Percentiles rank a stretch among this genome's conserved stretches.
Evolutionary conservation across 2,888 invertebrate species (phyloP).

Genomic region (Drosophila pseudotalamancana): DNA sequence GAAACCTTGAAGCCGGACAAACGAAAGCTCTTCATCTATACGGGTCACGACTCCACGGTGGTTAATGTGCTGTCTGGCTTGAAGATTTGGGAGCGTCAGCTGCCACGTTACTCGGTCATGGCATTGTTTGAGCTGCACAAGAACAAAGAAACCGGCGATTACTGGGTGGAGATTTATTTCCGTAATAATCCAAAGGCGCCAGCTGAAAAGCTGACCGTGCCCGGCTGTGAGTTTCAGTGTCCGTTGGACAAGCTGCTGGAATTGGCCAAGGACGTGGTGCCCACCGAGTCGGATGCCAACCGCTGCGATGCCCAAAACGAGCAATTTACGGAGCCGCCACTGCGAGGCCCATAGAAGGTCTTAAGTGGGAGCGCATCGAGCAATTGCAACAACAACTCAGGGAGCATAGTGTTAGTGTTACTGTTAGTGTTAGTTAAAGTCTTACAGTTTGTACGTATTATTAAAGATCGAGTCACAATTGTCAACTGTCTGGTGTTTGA

Average conservation of each 20-base stretch:
- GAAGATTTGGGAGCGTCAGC: constrained; percentile 87
- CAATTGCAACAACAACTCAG: constrained; percentile 47
- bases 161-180: constrained; percentile 84
- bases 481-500: constrained; percentile 28
- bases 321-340: constrained; percentile 85
- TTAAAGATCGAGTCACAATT: constrained; percentile 42
- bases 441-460: constrained; percentile 11
- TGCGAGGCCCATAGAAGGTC: constrained; percentile 81
- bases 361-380: constrained; percentile 3
- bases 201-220: constrained; percentile 86
- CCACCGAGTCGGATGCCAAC: constrained; percentile 85
- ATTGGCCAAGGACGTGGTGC: constrained; percentile 85
- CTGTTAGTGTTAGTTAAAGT: constrained; percentile 24
- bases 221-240: constrained; percentile 87
- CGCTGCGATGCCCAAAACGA: constrained; percentile 86
- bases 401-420: constrained; percentile 38
- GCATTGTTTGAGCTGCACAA: constrained; percentile 88
- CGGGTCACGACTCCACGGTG: constrained; percentile 90
- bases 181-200: constrained; percentile 86
- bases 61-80: constrained; percentile 88
- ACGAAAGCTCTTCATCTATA: constrained; percentile 87
- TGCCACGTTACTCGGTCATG: constrained; percentile 88
- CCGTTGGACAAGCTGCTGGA: constrained; percentile 86
- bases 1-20: constrained; percentile 84
- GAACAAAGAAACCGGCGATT: constrained; percentile 84